Evolutionary conservation across 2,888 invertebrate genomes (phyloP).

Genomic region (Holacanthella duospinosa): DNA sequence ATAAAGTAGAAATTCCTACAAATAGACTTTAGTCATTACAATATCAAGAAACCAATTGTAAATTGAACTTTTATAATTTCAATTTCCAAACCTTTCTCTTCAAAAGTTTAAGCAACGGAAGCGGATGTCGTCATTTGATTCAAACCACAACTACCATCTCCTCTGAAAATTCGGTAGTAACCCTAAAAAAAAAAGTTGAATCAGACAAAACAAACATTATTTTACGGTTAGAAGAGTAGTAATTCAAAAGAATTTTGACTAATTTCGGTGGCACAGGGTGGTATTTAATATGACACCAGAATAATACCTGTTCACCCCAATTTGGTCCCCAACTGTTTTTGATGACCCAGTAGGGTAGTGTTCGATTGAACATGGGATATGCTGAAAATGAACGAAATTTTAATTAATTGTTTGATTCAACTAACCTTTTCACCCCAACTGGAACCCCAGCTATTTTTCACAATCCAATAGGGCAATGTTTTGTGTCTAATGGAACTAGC

Average conservation of each 20-base stretch:
- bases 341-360: conserved; percentile 78
- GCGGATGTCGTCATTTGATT: conserved; percentile 84
- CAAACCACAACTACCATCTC: conserved; percentile 89
- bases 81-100: too few relatives aligned
- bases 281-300: too few relatives aligned
- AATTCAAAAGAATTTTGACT: too few relatives aligned
- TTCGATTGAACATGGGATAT: conserved; percentile 68
- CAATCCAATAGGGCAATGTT: conserved; percentile 44
- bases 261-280: too few relatives aligned
- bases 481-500: conserved; percentile 39
- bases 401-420: conserved; percentile 10
- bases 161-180: conserved; percentile 86
- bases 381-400: conserved; percentile 47
- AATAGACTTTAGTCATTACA: too few relatives aligned
- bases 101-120: conserved; percentile 47
- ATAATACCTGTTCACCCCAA: conserved; percentile 77
- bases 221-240: neutral
- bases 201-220: neutral
- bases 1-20: too few relatives aligned
- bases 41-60: too few relatives aligned
- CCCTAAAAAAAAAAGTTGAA: conserved; percentile 50
- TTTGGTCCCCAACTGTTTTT: conserved; percentile 88
- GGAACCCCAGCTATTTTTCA: conserved; percentile 48
- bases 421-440: conserved; percentile 46
- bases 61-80: too few relatives aligned